Evolutionary conservation across 2,888 invertebrate genomes (phyloP).

Genomic region (Cerceris rybyensis): DNA sequence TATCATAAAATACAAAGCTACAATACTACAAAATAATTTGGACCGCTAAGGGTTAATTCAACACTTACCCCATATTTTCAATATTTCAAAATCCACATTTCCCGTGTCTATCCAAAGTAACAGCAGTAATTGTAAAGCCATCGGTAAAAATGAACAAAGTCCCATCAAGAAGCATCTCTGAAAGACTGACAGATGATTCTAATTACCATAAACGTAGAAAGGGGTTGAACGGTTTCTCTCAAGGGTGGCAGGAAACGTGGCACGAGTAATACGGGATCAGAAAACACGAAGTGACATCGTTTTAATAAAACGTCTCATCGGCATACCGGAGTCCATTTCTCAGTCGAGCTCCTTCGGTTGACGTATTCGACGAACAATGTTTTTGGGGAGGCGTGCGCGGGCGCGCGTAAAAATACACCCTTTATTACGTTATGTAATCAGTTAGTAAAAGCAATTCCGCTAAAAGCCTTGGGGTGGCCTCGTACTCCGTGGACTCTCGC

Average conservation of each 20-base stretch:
- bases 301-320: constrained; percentile 27
- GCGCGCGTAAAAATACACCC: constrained; percentile 60
- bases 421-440: constrained; percentile 69
- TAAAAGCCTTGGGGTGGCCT: constrained; percentile 62
- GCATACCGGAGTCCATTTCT: neutral
- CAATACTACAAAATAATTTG: no score
- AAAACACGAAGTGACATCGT: constrained; percentile 13
- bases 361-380: constrained; percentile 50
- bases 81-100: neutral
- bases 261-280: neutral
- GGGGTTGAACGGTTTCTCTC: no score
- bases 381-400: constrained; percentile 36
- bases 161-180: neutral
- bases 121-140: neutral
- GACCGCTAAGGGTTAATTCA: no score
- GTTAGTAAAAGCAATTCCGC: constrained; percentile 69
- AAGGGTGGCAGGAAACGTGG: no score
- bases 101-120: no score
- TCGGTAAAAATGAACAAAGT: neutral
- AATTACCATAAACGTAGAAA: no score
- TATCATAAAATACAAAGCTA: neutral
- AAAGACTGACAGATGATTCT: neutral
- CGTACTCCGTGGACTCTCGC: constrained; percentile 35
- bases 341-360: constrained; percentile 29
- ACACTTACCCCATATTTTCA: neutral